phyloP scores from a whole-genome alignment of 2,888 invertebrate genomes.

The Andrena bucephala region DNA sequence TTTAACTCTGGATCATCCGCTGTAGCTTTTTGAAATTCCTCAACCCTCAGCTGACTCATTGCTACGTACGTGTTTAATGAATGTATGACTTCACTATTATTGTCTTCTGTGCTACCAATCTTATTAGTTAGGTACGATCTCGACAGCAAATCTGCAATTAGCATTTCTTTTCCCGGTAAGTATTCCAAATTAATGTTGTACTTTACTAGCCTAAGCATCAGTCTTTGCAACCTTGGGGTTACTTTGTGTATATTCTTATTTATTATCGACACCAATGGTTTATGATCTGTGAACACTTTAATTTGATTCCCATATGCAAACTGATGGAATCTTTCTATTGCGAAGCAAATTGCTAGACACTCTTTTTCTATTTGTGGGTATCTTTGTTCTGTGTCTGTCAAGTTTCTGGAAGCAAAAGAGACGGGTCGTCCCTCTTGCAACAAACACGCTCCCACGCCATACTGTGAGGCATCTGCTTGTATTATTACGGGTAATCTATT shows the following conservation, averaged over 20 bases:
- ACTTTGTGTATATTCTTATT: constrained; percentile 75
- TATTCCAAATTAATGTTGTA: constrained; percentile 1
- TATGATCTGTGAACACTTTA: constrained; percentile 76
- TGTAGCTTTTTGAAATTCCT: constrained; percentile 37
- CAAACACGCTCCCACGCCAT: constrained; percentile 76
- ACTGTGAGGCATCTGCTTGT: constrained; percentile 74
- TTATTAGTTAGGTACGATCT: constrained; percentile 7
- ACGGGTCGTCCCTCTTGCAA: constrained; percentile 77
- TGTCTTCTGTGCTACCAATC: not conserved
- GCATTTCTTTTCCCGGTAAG: constrained; percentile 5
- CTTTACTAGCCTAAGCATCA: not conserved
- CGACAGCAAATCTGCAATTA: constrained; percentile 13
- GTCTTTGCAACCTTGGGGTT: constrained; percentile 69
- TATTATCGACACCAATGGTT: constrained; percentile 76
- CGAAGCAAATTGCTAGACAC: constrained; percentile 77
- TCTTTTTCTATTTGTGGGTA: constrained; percentile 83
- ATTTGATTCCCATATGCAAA: constrained; percentile 73
- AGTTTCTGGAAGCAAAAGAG: constrained; percentile 77
- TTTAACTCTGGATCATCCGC: constrained; percentile 40
- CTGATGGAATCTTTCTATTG: constrained; percentile 78
- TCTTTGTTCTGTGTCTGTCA: constrained; percentile 75
- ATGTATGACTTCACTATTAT: not conserved
- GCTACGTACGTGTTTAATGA: constrained; percentile 12
- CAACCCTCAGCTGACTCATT: constrained; percentile 32
- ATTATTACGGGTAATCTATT: constrained; percentile 69